These are phyloP conservation scores for Scomber scombrus DNA, from an alignment of 2,113 vertebrate species.

Conservation along the genomic window DNA sequence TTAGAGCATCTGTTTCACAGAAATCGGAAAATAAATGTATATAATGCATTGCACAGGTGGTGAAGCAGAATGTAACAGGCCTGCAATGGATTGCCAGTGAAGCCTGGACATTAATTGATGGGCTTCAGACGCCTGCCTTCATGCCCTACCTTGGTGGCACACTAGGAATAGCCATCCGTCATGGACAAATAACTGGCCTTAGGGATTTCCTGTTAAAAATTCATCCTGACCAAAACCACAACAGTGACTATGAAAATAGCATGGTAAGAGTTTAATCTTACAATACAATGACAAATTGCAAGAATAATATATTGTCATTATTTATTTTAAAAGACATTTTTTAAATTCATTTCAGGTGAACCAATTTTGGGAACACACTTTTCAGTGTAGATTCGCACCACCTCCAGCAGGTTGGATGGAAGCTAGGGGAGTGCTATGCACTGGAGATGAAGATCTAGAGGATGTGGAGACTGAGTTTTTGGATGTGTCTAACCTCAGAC, in stretches of 20 bases:
- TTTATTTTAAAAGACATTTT: not conserved
- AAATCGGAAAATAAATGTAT: not conserved
- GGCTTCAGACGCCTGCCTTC: constrained; percentile 60
- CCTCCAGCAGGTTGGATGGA: constrained; percentile 18
- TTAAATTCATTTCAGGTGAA: constrained; percentile 43
- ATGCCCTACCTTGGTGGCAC: constrained; percentile 78
- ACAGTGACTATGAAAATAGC: constrained; percentile 46
- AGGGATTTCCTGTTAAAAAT: constrained; percentile 70
- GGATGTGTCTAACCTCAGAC: no score
- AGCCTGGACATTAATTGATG: constrained; percentile 76
- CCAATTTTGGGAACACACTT: constrained; percentile 66
- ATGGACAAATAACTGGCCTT: constrained; percentile 78
- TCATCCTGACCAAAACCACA: constrained; percentile 45
- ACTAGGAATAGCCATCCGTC: constrained; percentile 80
- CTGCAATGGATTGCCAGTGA: constrained; percentile 84
- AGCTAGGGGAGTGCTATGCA: not conserved
- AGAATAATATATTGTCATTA: not conserved
- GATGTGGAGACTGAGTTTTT: no score
- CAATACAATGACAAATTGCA: not conserved
- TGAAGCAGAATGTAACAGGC: constrained; percentile 72
- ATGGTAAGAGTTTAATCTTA: constrained; percentile 53
- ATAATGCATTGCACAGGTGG: constrained; percentile 40
- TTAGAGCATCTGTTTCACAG: no score
- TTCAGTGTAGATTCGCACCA: constrained; percentile 57
- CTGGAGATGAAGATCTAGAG: no score